phyloP scores from a whole-genome alignment of 1,140 invertebrate species.

The Psilanteris sp. region DNA sequence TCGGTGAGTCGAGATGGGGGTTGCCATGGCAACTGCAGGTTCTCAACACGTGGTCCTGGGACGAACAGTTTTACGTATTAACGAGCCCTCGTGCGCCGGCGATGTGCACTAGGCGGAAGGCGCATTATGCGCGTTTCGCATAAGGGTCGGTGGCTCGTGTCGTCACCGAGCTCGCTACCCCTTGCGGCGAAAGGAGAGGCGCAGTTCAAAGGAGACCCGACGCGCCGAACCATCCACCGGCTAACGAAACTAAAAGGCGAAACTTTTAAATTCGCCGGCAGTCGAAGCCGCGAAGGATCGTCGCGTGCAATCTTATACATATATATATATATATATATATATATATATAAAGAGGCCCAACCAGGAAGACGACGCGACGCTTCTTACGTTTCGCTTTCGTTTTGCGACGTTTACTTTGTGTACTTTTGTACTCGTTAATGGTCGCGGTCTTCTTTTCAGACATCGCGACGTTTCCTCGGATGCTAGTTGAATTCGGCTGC shows the following conservation, averaged over 20 bases:
- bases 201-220: slow-evolving; percentile 42
- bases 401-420: slow-evolving; percentile 28
- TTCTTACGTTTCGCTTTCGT: slow-evolving; percentile 12
- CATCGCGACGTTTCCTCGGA: background rate
- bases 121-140: slow-evolving; percentile 63
- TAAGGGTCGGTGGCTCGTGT: slow-evolving; percentile 61
- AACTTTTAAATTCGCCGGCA: slow-evolving; percentile 42
- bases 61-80: slow-evolving; percentile 66
- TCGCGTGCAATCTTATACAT: slow-evolving; percentile 3
- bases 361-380: slow-evolving; percentile 8
- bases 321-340: too few species aligned
- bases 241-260: slow-evolving; percentile 48
- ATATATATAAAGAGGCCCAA: too few species aligned
- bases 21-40: slow-evolving; percentile 72
- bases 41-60: slow-evolving; percentile 73
- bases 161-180: slow-evolving; percentile 39
- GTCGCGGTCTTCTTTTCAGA: slow-evolving; percentile 6
- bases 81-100: slow-evolving; percentile 63
- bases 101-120: slow-evolving; percentile 64
- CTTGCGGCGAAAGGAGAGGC: slow-evolving; percentile 20
- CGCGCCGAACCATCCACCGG: slow-evolving; percentile 30
- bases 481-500: background rate
- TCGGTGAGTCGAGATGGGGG: slow-evolving; percentile 67
- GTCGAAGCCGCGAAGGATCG: slow-evolving; percentile 10
- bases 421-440: slow-evolving; percentile 19